Evolutionary conservation across 2,113 vertebrate genomes (phyloP), one percentile per base, ranked within the genome.

Genomic region (Amia ocellicauda): DNA sequence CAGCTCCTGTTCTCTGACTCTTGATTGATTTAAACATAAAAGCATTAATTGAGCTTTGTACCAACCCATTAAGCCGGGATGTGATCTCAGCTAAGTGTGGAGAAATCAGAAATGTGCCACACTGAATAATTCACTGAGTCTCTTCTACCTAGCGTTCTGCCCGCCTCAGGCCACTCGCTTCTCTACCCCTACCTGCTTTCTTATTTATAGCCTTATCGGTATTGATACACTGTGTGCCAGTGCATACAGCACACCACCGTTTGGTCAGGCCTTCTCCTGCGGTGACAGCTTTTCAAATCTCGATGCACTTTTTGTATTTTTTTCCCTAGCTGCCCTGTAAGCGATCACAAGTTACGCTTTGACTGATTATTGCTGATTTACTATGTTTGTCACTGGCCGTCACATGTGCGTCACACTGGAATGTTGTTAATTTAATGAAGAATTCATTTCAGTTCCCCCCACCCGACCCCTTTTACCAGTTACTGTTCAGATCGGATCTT

Each of bases 1-100:
- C 70, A 66, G 76, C 47, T 71, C 28, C n/a, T 20, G 40, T 63
- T 75, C 70, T 63, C 69, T 78, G 81, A 83, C 81, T 77, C 73
- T 71, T 89, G 90, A 92, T 91, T 91, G 89, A 93, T 92, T 92
- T 89, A 82, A 85, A 85, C 83, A 86, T 90, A 83, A 90, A 86
- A 85, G 82, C 85, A 88, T 89, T 88, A 87, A 91, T 85, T 89
- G 86, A 79, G 83, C 86, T 85, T 85, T 85, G 86, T 89, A 90
- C 78, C 73, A 84, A 80, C 78, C 88, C 89, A 86, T 94, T 93
- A 90, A 92, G 92, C 80, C 74, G 74, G 68, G 78, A 81, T 89
- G 83, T 86, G 88, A 90, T 91, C 86, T 89, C 85, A 85, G 82
- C 84, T 77, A 81, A 84, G 87, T 90, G 83, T 85, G 82, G 79